A percentile compares a stretch with the other conserved stretches of the same genome.
phyloP scores from a whole-genome alignment of 2,888 invertebrate species.

The Brachyopa scutellaris region DNA sequence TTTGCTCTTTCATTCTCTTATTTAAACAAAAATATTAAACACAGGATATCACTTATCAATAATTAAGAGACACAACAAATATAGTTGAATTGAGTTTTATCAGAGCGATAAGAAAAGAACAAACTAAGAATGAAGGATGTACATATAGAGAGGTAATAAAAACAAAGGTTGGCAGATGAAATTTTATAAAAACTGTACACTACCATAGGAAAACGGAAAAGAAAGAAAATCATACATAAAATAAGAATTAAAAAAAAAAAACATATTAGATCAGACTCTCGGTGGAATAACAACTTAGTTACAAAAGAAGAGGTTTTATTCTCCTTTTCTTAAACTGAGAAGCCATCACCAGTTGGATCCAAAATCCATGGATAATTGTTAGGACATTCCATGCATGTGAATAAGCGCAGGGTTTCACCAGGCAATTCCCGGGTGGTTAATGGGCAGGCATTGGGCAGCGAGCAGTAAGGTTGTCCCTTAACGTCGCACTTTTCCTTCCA shows the following conservation, averaged over 20 bases:
- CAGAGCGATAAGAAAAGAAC: constrained; percentile 43
- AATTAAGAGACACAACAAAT: constrained; percentile 63
- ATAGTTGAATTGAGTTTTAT: constrained; percentile 46
- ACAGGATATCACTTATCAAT: constrained; percentile 68
- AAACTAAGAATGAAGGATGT: constrained; percentile 32
- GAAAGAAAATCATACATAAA: constrained; percentile 30
- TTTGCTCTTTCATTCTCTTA: constrained; percentile 62
- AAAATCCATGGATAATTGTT: constrained; percentile 97
- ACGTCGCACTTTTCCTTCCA: constrained; percentile 98
- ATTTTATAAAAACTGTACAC: constrained; percentile 67
- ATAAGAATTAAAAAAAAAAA: constrained; percentile 47
- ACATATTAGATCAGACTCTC: constrained; percentile 81
- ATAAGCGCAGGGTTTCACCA: constrained; percentile 94
- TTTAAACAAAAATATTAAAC: constrained; percentile 58
- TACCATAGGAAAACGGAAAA: constrained; percentile 36
- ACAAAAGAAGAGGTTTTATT: constrained; percentile 48
- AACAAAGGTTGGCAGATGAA: constrained; percentile 36
- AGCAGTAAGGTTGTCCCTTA: constrained; percentile 96
- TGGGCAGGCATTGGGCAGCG: constrained; percentile 94
- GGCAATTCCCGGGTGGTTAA: constrained; percentile 94
- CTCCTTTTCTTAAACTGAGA: constrained; percentile 85
- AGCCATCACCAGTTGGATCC: constrained; percentile 97
- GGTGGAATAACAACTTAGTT: constrained; percentile 80
- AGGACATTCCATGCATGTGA: constrained; percentile 98
- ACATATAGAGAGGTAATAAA: constrained; percentile 37